Evolutionary conservation across 2,888 invertebrate genomes (phyloP).

Genomic region (Tipula confusa): DNA sequence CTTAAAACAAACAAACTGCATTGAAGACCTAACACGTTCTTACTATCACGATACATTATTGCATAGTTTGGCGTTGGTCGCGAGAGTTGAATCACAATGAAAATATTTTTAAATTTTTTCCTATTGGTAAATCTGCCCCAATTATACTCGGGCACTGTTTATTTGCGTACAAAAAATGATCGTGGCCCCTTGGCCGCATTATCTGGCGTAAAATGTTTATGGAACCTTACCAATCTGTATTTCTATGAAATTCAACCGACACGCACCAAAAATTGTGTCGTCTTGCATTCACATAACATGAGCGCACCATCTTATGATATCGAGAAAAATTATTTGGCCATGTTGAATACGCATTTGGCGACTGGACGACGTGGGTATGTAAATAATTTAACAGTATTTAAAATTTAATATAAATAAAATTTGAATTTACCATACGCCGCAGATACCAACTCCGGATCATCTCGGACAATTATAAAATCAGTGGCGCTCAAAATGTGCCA

Average conservation of each 20-base stretch:
- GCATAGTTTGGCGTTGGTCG: neutral
- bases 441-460: conserved; percentile 39
- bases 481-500: neutral
- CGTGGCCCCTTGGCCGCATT: conserved; percentile 34
- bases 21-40: neutral
- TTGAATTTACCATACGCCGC: neutral
- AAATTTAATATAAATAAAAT: no score
- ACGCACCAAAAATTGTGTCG: conserved; percentile 40
- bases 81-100: neutral
- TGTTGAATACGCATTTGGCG: conserved; percentile 10
- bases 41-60: neutral
- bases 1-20: neutral
- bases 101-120: neutral
- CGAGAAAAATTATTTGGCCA: conserved; percentile 42
- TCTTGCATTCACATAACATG: conserved; percentile 43
- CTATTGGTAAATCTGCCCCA: neutral
- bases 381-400: no score
- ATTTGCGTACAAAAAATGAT: conserved; percentile 33
- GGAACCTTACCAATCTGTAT: conserved; percentile 32
- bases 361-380: neutral
- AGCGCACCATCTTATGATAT: conserved; percentile 46
- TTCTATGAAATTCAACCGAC: conserved; percentile 31
- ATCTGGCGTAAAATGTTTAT: conserved; percentile 35
- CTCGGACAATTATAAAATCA: conserved; percentile 38
- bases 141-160: conserved; percentile 26